A percentile compares a stretch with the other conserved stretches of the same genome.
These are phyloP conservation scores for Melipona quadrifasciata DNA, from an alignment of 1,140 invertebrate genomes.

Conservation along the genomic window DNA sequence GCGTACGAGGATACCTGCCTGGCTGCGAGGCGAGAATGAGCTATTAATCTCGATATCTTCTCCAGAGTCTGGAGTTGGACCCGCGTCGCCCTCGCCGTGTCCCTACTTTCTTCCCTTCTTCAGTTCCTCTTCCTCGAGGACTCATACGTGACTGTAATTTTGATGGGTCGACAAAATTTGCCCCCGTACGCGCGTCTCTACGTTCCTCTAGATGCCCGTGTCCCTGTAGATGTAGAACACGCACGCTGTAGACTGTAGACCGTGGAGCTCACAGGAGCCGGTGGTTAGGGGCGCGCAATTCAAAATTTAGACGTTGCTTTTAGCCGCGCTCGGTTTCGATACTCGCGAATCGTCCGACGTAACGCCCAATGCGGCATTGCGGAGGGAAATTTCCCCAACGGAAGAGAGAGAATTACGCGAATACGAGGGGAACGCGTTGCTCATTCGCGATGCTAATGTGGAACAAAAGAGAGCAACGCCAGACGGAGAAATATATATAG, in stretches of 20 bases:
- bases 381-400: not conserved
- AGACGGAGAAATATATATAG: not conserved
- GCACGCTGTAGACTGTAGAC: too few species aligned
- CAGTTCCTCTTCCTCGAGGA: conserved; percentile 65
- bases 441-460: not conserved
- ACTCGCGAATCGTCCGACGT: not conserved
- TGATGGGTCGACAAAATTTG: conserved; percentile 61
- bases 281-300: too few species aligned
- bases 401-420: not conserved
- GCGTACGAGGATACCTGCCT: too few species aligned
- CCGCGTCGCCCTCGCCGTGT: conserved; percentile 13
- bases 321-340: not conserved
- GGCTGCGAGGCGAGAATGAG: too few species aligned
- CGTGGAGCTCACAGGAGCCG: too few species aligned
- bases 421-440: too few species aligned
- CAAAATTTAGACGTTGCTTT: not conserved
- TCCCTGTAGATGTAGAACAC: too few species aligned
- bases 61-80: not conserved
- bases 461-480: not conserved
- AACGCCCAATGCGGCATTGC: too few species aligned
- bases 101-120: conserved; percentile 51
- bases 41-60: conserved; percentile 3
- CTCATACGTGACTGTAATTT: conserved; percentile 71
- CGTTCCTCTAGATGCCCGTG: too few species aligned
- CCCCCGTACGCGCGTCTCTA: not conserved